A percentile compares a stretch with the other conserved stretches of the same genome.
phyloP scores from a whole-genome alignment of 2,888 invertebrate genomes.

The Anthophora plumipes region DNA sequence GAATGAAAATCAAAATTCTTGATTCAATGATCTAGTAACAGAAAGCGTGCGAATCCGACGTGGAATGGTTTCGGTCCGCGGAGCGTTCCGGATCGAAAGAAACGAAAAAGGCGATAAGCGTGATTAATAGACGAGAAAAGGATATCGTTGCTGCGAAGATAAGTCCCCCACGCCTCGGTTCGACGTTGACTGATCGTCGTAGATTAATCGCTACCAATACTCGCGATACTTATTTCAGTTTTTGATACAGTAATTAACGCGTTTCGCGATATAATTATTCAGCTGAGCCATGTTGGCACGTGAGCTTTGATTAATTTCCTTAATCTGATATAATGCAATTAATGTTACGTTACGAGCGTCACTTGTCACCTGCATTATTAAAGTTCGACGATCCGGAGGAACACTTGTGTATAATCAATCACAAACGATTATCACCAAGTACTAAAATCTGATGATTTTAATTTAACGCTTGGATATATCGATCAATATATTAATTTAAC shows the following conservation, averaged over 20 bases:
- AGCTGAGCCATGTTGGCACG: constrained; percentile 10
- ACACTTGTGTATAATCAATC: constrained; percentile 2
- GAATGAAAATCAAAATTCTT: no score
- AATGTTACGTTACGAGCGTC: constrained; percentile 5
- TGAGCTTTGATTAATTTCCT: constrained; percentile 46
- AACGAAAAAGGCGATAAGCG: constrained; percentile 55
- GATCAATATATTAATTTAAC: background rate
- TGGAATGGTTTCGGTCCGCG: background rate
- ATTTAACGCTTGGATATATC: background rate
- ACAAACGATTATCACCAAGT: background rate
- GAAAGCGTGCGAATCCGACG: no score
- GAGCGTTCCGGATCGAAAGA: constrained; percentile 16
- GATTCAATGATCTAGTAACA: no score
- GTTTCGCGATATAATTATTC: constrained; percentile 49
- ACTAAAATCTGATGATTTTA: background rate
- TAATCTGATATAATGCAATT: constrained; percentile 35
- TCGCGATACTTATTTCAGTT: constrained; percentile 51
- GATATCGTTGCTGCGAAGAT: constrained; percentile 61
- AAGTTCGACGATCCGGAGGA: background rate
- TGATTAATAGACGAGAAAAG: constrained; percentile 64
- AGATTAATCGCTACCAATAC: constrained; percentile 60
- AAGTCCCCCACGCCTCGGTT: constrained; percentile 46
- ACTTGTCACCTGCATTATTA: background rate
- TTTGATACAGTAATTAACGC: constrained; percentile 54
- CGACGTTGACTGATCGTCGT: constrained; percentile 64